These are phyloP conservation scores for Rhyacichthys aspro DNA, from an alignment of 2,797 vertebrate genomes.

Conservation along the genomic window DNA sequence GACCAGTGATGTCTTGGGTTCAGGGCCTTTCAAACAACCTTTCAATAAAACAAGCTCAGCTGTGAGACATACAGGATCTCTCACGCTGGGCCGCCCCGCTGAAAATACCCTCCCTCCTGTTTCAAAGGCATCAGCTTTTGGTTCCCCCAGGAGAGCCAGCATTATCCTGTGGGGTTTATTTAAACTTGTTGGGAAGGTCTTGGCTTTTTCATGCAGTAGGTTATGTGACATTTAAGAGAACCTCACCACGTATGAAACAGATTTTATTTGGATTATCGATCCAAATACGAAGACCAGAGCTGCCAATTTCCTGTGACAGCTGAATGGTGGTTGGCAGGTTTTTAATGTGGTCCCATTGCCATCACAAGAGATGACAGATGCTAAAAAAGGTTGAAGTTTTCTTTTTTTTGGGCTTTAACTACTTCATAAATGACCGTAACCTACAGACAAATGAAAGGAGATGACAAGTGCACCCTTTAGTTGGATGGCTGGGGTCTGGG, in stretches of 20 bases:
- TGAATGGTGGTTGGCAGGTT: slow-evolving; percentile 29
- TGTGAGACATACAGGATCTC: slow-evolving; percentile 82
- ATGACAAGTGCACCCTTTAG: slow-evolving; percentile 60
- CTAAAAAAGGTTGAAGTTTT: slow-evolving; percentile 23
- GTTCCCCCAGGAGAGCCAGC: slow-evolving; percentile 75
- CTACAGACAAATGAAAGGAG: slow-evolving; percentile 54
- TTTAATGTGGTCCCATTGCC: slow-evolving; percentile 33
- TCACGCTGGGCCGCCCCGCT: slow-evolving; percentile 72
- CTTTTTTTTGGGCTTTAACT: slow-evolving; percentile 38
- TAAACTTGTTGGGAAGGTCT: slow-evolving; percentile 81
- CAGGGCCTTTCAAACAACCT: slow-evolving; percentile 78
- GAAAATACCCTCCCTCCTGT: slow-evolving; percentile 79
- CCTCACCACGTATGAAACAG: slow-evolving; percentile 56
- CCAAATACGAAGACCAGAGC: slow-evolving; percentile 15
- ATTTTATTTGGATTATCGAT: slow-evolving; percentile 64
- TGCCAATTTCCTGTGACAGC: slow-evolving; percentile 40
- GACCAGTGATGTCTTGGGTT: slow-evolving; percentile 74
- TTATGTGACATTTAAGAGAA: slow-evolving; percentile 71
- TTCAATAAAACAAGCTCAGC: slow-evolving; percentile 83
- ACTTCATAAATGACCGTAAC: slow-evolving; percentile 55
- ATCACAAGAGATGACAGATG: slow-evolving; percentile 31
- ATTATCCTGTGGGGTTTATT: slow-evolving; percentile 81
- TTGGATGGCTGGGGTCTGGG: slow-evolving; percentile 30
- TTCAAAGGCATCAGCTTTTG: slow-evolving; percentile 81
- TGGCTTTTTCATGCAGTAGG: slow-evolving; percentile 63